Base-by-base conservation (phyloP, 1,140 invertebrate species). In the Pseudachorutes palmiensis region DNA sequence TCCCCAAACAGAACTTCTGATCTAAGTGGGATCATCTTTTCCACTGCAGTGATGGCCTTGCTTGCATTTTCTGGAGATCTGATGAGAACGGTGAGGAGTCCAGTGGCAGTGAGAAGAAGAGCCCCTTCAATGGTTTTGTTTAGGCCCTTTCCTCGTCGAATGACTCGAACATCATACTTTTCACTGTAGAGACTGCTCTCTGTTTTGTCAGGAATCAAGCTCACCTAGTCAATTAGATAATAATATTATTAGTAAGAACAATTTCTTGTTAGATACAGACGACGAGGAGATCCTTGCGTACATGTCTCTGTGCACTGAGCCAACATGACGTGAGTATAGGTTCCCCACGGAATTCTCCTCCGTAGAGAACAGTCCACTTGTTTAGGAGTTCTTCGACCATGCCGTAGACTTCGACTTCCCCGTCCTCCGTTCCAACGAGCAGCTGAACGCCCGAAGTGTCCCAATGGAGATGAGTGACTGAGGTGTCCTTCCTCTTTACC, bases 391-490 rank as follows among this genome's bases (percentile, higher is more conserved):
- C 84, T 68, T 92, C 89, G 73, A 86, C 86, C 65, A 88, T 86
- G 67, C 82, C 84, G 81, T 85, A 94, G 22, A 94, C 83, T 66
- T 87, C 85, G 0, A 92, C 84, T 66, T 83, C 83, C 1, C 91
- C 92, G 51, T 81, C 83, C 51, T 84, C 82, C 72, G 89, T 90
- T 0, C 85, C 89, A 0, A 92, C 80, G 0, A 93, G 80, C 1
- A 94, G 75, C 69, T 89, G 84, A 60, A 88, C 86, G 5, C 91
- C 91, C 67, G 86, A 85, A 32, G 85, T 80, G 79, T 92, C 90
- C 92, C 92, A 94, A 79, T 93, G 88, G 22, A 94, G 75, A 19
- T 87, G 84, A 22, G 88, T 90, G 5, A 93, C 84, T 63, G 84
- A 81, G 26, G 81, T 78, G 33, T 76, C 76, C 70, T 80, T 77